These are phyloP conservation scores for Trinorchestia longiramus DNA, from an alignment of 1,140 invertebrate genomes.

Conservation along the genomic window DNA sequence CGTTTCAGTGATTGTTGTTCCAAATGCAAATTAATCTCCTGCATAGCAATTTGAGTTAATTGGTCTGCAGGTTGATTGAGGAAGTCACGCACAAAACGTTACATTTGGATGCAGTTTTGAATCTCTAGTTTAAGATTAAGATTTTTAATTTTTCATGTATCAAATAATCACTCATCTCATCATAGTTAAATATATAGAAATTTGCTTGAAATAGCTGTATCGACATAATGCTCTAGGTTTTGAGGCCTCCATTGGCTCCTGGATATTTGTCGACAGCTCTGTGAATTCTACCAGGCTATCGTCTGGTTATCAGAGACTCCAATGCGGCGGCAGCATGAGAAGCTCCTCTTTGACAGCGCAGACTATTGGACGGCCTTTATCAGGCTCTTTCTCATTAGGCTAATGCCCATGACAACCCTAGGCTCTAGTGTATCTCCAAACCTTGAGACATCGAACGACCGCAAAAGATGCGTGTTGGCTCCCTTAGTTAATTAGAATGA, in stretches of 20 bases:
- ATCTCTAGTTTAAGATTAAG: no score
- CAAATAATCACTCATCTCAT: no score
- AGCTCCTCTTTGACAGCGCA: slow-evolving; percentile 27
- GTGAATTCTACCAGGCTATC: background rate
- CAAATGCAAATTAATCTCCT: background rate
- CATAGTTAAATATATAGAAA: no score
- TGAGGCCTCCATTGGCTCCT: background rate
- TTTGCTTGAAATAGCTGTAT: background rate
- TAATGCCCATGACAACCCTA: slow-evolving; percentile 21
- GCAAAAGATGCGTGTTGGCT: slow-evolving; percentile 15
- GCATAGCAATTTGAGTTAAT: background rate
- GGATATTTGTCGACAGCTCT: background rate
- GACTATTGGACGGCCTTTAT: slow-evolving; percentile 43
- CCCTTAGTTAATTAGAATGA: slow-evolving; percentile 40
- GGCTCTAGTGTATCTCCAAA: slow-evolving; percentile 8
- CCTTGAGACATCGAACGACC: slow-evolving; percentile 11
- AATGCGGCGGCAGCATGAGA: background rate
- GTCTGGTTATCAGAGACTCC: slow-evolving; percentile 1
- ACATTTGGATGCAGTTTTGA: no score
- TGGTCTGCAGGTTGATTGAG: background rate
- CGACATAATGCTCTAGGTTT: background rate
- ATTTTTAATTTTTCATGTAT: no score
- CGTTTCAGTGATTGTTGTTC: background rate
- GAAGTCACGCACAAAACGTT: background rate
- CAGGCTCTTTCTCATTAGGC: slow-evolving; percentile 48